Base-by-base conservation (phyloP, 1,140 invertebrate species). In the Drosophila yakuba region DNA sequence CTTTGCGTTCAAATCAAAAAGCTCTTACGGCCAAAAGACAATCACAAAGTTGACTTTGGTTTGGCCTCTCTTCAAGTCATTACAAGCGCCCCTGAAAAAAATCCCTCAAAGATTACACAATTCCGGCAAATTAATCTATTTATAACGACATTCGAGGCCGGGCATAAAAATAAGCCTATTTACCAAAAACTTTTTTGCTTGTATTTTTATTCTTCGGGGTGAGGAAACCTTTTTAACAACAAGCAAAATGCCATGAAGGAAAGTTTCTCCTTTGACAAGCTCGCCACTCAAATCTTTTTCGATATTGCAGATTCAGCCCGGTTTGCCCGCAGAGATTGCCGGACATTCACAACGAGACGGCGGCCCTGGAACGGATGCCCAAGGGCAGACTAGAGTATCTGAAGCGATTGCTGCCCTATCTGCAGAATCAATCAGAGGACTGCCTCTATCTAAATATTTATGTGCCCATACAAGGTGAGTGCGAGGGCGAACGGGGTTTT, bases 361-460 rank as follows among this genome's bases (percentile, higher is more conserved):
- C 95, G 14, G 96, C 96, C 2, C 93, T 97, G 62, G 95, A 95
- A 77, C 95, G 95, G 67, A 97, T 98, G 95, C 97, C 98, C 5
- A 95, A 95, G 69, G 97, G 97, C 2, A 93, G 97, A 47, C 93
- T 97, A 71, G 96, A 98, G 85, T 97, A 97, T 89, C 94, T 99
- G 60, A 96, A 96, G 88, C 94, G 97, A 81, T 94, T 99, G 88
- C 93, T 97, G 71, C 97, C 97, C 8, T 96, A 97, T 92, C 94
- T 99, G 52, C 95, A 95, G 76, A 96, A 98, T 91, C 97, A 99
- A 93, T 97, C 96, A 78, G 98, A 99, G 93, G 98, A 99, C 93
- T 99, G 98, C 92, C 95, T 99, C 36, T 99, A 98, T 93, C 94
- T 99, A 74, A 99, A 99, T 93, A 97, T 99, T 90, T 99, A 98